Evolutionary conservation across 1,140 invertebrate species (phyloP).

Genomic region (Zophobas morio): DNA sequence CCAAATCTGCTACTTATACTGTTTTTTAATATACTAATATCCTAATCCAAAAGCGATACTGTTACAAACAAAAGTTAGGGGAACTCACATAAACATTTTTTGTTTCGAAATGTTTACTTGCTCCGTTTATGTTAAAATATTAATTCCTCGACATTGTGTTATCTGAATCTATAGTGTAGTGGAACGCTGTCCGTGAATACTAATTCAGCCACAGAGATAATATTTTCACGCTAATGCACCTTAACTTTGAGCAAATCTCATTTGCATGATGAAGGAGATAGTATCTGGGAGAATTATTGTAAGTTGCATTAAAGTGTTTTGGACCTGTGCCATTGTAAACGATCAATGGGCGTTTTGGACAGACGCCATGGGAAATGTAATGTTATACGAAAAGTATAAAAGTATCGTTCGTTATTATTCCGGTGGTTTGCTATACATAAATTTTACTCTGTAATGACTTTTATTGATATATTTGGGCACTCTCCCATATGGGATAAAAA

Average conservation of each 20-base stretch:
- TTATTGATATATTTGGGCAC: constrained; percentile 21
- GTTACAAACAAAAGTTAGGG: too few species aligned
- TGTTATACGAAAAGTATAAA: constrained; percentile 25
- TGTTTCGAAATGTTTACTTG: too few species aligned
- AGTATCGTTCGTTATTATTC: constrained; percentile 30
- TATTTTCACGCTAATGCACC: constrained; percentile 40
- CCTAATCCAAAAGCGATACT: too few species aligned
- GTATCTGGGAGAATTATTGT: constrained; percentile 32
- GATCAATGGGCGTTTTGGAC: constrained; percentile 35
- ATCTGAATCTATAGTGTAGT: neutral
- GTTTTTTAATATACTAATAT: too few species aligned
- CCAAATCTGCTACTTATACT: too few species aligned
- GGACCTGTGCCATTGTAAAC: constrained; percentile 35
- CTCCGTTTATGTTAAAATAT: too few species aligned
- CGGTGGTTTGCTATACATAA: constrained; percentile 25
- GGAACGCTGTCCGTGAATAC: neutral
- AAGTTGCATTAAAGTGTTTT: constrained; percentile 38
- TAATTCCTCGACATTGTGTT: too few species aligned
- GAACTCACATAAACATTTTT: too few species aligned
- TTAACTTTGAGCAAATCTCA: constrained; percentile 32
- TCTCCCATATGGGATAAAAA: constrained; percentile 2
- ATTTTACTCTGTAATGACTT: constrained; percentile 12
- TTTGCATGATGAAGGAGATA: constrained; percentile 35
- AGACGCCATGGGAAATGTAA: constrained; percentile 19
- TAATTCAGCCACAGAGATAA: constrained; percentile 22